phyloP scores from a whole-genome alignment of 2,888 invertebrate species.

The Tinea semifulvella region DNA sequence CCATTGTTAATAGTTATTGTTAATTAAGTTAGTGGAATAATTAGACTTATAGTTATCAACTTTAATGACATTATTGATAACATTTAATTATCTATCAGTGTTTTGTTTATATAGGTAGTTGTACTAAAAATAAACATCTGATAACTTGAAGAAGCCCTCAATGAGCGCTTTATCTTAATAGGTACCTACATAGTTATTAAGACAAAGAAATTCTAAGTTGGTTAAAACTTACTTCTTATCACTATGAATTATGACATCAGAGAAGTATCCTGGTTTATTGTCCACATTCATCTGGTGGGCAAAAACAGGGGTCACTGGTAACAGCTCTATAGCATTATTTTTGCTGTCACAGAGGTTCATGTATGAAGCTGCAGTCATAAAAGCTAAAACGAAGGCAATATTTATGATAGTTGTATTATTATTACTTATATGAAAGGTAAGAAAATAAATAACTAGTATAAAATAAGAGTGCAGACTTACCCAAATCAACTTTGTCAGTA shows the following conservation, averaged over 20 bases:
- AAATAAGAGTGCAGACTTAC: too few species aligned
- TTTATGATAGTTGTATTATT: conserved; percentile 5
- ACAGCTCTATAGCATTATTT: conserved; percentile 49
- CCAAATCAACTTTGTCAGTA: conserved; percentile 62
- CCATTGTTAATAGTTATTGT: conserved; percentile 2
- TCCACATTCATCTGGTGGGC: conserved; percentile 63
- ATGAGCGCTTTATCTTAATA: not conserved
- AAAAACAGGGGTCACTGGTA: conserved; percentile 68
- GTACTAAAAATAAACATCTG: not conserved
- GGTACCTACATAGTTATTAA: not conserved
- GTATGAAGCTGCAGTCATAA: conserved; percentile 66
- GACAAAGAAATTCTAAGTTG: too few species aligned
- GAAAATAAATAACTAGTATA: not conserved
- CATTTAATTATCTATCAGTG: conserved; percentile 38
- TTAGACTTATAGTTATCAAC: conserved; percentile 46
- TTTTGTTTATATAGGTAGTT: conserved; percentile 3
- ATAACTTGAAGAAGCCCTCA: not conserved
- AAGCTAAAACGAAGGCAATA: conserved; percentile 65
- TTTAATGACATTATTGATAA: conserved; percentile 55
- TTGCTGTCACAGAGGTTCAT: conserved; percentile 49
- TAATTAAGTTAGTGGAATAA: conserved; percentile 33
- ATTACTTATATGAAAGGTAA: not conserved
- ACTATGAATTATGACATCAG: conserved; percentile 68
- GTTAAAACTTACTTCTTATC: conserved; percentile 58
- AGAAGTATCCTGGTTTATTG: conserved; percentile 65